phyloP scores from a whole-genome alignment of 2,113 vertebrate genomes.

The Saimiri boliviensis region DNA sequence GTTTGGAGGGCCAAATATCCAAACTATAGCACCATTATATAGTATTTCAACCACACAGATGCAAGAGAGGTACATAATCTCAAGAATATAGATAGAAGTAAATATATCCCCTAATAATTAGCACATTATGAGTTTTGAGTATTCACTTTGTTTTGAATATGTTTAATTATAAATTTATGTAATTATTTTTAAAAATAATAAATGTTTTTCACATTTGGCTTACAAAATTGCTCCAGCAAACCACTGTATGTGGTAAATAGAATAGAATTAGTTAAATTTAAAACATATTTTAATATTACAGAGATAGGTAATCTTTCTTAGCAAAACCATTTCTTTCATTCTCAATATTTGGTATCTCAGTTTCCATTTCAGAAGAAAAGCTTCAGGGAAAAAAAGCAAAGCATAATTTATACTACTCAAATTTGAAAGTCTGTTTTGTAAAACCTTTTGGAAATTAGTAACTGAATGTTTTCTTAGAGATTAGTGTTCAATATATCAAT shows the following conservation, averaged over 20 bases:
- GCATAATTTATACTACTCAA: not conserved
- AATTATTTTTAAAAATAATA: not conserved
- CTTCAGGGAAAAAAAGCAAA: not conserved
- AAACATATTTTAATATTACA: not conserved
- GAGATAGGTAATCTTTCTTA: not conserved
- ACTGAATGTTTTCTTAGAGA: slow-evolving; percentile 33
- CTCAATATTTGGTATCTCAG: not conserved
- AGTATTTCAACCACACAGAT: not conserved
- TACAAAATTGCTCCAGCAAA: not conserved
- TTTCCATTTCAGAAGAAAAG: not conserved
- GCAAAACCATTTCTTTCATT: slow-evolving; percentile 8
- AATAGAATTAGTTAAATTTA: not conserved
- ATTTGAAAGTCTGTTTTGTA: slow-evolving; percentile 20
- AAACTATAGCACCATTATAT: not conserved
- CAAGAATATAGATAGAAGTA: not conserved
- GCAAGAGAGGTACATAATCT: not conserved
- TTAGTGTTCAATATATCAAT: slow-evolving; percentile 11
- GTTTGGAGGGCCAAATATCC: no score
- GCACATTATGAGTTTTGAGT: not conserved
- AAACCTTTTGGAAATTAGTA: not conserved
- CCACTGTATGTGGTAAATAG: not conserved
- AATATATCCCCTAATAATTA: not conserved
- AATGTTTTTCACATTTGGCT: not conserved
- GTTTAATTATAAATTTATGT: slow-evolving; percentile 5
- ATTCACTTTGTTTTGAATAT: not conserved